phyloP scores from a whole-genome alignment of 2,113 vertebrate genomes.

The Lagopus muta region DNA sequence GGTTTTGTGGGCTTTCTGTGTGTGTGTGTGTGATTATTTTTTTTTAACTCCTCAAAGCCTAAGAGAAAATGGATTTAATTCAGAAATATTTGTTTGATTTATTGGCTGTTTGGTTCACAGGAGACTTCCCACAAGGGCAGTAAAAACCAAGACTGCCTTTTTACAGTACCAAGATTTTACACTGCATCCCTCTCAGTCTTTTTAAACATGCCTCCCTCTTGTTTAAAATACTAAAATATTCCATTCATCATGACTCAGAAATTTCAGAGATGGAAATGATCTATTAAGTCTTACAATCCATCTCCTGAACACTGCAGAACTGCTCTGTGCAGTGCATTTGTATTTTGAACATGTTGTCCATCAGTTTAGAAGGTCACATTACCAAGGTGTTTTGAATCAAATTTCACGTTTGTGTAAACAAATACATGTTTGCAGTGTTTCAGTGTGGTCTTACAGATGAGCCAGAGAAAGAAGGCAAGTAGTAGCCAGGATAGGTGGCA shows the following conservation, averaged over 20 bases:
- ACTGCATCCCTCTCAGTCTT: conserved; percentile 14
- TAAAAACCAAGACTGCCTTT: conserved; percentile 64
- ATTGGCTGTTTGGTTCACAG: conserved; percentile 58
- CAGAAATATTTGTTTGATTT: conserved; percentile 68
- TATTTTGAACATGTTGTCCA: conserved; percentile 21
- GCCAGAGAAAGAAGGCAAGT: background rate
- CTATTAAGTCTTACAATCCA: conserved; percentile 21
- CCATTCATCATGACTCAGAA: conserved; percentile 57
- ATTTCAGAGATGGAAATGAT: conserved; percentile 51
- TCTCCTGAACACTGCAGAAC: background rate
- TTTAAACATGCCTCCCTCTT: conserved; percentile 45
- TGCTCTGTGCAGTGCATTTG: background rate
- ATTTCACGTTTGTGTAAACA: background rate
- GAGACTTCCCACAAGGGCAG: conserved; percentile 40
- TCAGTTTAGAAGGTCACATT: conserved; percentile 26
- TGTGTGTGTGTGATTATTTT: background rate
- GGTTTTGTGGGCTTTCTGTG: background rate
- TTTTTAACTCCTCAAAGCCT: conserved; percentile 23
- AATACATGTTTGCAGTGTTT: background rate
- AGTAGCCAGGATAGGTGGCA: conserved; percentile 26
- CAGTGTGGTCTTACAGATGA: background rate
- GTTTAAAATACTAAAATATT: conserved; percentile 65
- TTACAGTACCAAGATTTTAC: conserved; percentile 59
- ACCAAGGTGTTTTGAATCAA: background rate
- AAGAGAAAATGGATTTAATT: conserved; percentile 60